phyloP scores from a whole-genome alignment of 2,113 vertebrate species.

The Rostratula benghalensis region DNA sequence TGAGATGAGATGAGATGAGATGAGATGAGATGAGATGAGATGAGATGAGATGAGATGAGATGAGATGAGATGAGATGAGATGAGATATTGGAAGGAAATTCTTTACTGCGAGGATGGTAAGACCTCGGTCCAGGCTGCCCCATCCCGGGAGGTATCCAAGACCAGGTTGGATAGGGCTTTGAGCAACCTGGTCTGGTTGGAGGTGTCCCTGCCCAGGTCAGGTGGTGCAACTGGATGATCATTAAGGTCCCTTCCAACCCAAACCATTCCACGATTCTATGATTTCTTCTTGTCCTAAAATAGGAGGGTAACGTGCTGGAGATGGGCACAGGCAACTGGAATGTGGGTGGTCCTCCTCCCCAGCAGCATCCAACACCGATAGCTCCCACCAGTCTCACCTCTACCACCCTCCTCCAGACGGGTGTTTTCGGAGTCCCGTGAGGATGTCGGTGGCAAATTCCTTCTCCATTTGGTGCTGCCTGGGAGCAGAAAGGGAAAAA shows the following conservation, averaged over 20 bases:
- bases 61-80: no score
- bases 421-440: background rate
- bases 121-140: background rate
- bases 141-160: background rate
- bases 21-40: no score
- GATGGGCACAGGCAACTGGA: background rate
- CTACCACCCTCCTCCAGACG: background rate
- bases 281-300: background rate
- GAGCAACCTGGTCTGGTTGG: background rate
- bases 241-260: no score
- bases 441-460: background rate
- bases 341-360: fast-evolving
- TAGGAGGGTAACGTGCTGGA: background rate
- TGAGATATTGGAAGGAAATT: background rate
- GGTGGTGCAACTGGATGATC: no score
- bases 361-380: fast-evolving
- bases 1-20: no score
- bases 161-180: background rate
- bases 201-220: background rate
- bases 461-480: background rate
- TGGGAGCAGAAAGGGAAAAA: background rate
- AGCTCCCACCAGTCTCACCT: background rate
- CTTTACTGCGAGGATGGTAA: background rate
- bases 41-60: no score
- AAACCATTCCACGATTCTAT: background rate